phyloP scores from a whole-genome alignment of 2,113 vertebrate species.

The Neodon shergylaensis region DNA sequence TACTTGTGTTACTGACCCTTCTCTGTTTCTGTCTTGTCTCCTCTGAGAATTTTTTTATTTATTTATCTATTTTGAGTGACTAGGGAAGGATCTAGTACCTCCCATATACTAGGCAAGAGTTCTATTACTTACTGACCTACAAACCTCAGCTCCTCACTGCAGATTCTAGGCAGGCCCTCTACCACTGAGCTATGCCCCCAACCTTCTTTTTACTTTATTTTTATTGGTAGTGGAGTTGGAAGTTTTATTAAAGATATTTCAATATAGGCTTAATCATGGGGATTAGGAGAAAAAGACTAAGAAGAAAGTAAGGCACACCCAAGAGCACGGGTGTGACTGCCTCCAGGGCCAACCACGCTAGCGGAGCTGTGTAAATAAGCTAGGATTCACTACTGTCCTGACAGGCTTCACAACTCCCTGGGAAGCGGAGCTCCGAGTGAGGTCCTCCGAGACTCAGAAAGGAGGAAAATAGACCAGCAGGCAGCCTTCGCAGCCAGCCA shows the following conservation, averaged over 20 bases:
- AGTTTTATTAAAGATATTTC: neutral
- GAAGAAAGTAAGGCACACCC: neutral
- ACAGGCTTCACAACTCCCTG: neutral
- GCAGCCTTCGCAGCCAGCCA: neutral
- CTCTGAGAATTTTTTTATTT: neutral
- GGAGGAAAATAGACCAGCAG: neutral
- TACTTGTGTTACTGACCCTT: neutral
- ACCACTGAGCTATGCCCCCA: neutral
- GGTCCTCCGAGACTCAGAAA: neutral
- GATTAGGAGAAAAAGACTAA: neutral
- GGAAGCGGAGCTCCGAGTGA: neutral
- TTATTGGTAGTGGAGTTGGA: neutral
- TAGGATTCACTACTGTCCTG: neutral
- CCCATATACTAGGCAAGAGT: neutral
- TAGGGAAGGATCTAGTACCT: neutral
- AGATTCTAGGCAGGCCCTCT: neutral
- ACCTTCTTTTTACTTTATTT: neutral
- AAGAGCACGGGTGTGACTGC: neutral
- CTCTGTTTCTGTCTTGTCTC: neutral
- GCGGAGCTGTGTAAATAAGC: neutral
- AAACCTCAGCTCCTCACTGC: neutral
- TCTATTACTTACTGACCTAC: neutral
- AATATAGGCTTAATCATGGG: neutral
- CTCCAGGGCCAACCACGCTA: neutral
- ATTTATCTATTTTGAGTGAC: neutral